These are phyloP conservation scores for Campoplex capitator DNA, from an alignment of 2,888 invertebrate genomes.

Conservation along the genomic window DNA sequence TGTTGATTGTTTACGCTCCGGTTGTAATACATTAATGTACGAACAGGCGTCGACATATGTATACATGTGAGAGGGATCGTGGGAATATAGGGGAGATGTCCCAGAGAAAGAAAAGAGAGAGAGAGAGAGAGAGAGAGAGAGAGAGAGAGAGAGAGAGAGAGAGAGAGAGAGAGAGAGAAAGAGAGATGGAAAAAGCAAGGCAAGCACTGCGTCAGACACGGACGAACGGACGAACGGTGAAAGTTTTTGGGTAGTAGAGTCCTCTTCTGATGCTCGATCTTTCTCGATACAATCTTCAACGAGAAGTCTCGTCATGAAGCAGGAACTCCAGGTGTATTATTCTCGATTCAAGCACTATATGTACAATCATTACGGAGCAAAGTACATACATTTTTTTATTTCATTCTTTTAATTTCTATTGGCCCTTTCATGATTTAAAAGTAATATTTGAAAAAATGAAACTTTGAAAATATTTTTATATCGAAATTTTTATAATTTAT, in stretches of 20 bases:
- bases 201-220: conserved; percentile 52
- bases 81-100: conserved; percentile 27
- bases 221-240: conserved; percentile 71
- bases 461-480: too few species aligned
- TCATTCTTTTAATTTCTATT: too few species aligned
- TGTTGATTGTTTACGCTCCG: conserved; percentile 1
- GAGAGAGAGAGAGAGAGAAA: conserved; percentile 13
- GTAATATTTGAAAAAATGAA: too few species aligned
- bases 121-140: conserved; percentile 10
- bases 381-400: not conserved
- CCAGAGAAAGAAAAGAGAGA: conserved; percentile 3
- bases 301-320: conserved; percentile 26
- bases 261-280: conserved; percentile 60
- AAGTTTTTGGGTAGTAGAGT: conserved; percentile 66
- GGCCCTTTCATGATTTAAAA: too few species aligned
- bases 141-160: conserved; percentile 14
- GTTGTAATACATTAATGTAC: conserved; percentile 56
- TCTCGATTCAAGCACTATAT: conserved; percentile 10
- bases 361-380: not conserved
- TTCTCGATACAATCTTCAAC: conserved; percentile 69
- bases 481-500: not conserved
- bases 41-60: conserved; percentile 24
- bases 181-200: conserved; percentile 19
- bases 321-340: conserved; percentile 35
- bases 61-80: conserved; percentile 5